Evolutionary conservation across 2,888 invertebrate species (phyloP), one percentile per base, ranked within the genome.

Genomic region (Apotomis turbidana): DNA sequence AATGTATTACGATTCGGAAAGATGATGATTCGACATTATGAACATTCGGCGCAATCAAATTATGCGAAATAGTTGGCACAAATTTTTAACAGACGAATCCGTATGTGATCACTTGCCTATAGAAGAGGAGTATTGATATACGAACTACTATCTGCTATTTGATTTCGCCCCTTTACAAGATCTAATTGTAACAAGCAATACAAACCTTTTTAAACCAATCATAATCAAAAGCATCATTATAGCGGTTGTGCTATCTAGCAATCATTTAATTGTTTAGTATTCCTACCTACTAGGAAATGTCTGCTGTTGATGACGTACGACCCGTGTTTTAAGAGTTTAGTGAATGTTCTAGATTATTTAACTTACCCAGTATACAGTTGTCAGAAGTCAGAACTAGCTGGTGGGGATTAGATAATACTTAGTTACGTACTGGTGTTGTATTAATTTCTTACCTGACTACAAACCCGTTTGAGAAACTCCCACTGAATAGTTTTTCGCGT

Each of bases 391-490:
- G 12, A 62, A 51, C 55, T 8, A 51, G 55, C 60, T 4, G 10
- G 44, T 36, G 8, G 36, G 12, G 8, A 41, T 67, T 71, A 57
- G 54, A n/a, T 68, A 68, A 61, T 57, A 6, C 6, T 6, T 41
- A 27, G 44, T 61, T 57, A 67, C 60, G 44, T n/a, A 6, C 15
- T 54, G 41, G 13, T 36, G 27, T n/a, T 13, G 6, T 12, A 38
- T 44, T 64, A 9, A 13, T 64, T 61, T 71, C 61, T 57, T 62
- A 55, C 51, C 57, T 67, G 51, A 55, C 41, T 49, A 27, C 27
- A 44, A 68, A 71, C 71, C 61, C n/a, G 67, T 52, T 67, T n/a
- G 54, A 44, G 6, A 27, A 52, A 51, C 59, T 41, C 5, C 41
- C 27, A 27, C 27, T 27, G 27, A 27, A 27, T 13, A 41, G 52